Base-by-base conservation (phyloP, 2,797 vertebrate species). In the Urocyon cinereoargenteus region DNA sequence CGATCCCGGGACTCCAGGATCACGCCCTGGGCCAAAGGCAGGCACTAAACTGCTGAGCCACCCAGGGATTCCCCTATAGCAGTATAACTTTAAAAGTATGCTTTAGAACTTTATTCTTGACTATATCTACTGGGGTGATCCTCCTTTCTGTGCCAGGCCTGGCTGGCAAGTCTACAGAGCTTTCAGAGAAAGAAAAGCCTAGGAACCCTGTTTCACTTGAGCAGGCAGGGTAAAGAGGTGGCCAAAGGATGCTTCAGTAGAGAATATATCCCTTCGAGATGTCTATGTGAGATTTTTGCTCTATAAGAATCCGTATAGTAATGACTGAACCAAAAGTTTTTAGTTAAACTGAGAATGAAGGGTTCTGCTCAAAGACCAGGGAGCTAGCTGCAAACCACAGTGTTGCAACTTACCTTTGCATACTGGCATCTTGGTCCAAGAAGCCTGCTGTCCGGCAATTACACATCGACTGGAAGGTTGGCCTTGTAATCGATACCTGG, bases 401-500 rank as follows among this genome's bases (percentile, higher is more conserved):
- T 21, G 66, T 51, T 22, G 40, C 72, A 36, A 79, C 97, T 14
- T 90, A 98, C 98, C 92, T 94, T 96, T 53, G 49, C 98, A 98
- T 11, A 61, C 28, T 18, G 98, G 98, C 51, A 93, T 96, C 89
- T 53, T 96, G 64, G 97, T 98, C 98, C 98, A 98, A 21, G 73
- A 36, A 34, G 96, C 89, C 19, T 24, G 36, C 55, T 97, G 73
- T 49, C 21, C 92, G 87, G 15, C 64, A 92, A 98, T 96, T 51
- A 98, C 97, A 94, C 97, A 98, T 21, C 26, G 53, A 92, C 98
- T 98, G n/a, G 83, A 95, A 57, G 90, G 14, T 9, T 62, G 78
- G 40, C 98, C 98, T 82, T 36, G 77, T 90, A 98, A 92, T 64
- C 8, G 16, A 86, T 97, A 98, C 91, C 98, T 98, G 75, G 53